Base-by-base conservation (phyloP, 2,797 vertebrate genomes). In the Tragopan temminckii region DNA sequence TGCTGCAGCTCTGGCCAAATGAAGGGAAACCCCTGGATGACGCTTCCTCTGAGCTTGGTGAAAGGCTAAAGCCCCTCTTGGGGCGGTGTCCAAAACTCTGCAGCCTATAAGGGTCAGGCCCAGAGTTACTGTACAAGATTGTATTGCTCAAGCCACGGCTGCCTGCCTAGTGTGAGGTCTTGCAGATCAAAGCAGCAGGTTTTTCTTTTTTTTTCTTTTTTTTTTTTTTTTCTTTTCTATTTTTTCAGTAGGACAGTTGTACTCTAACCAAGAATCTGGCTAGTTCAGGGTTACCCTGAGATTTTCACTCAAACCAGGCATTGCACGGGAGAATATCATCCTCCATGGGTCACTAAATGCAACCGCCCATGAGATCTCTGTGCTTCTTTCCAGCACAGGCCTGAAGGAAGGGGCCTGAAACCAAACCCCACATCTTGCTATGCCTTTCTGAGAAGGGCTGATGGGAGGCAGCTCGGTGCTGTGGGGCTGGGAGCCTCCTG, bases 401-500 rank as follows among this genome's bases (percentile, higher is more conserved):
- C 88, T 50, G 77, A 77, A 53, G 20, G 67, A 43, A 31, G 27
- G 55, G 74, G 81, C 50, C 80, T 95, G 16, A 96, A 97, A 97
- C 88, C 83, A 84, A 97, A 96, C 93, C 64, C 74, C 62, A 50
- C 35, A 53, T 90, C 86, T 96, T 48, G 1, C 71, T 29, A 43
- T 33, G 59, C 42, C 2, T 85, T 57, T 95, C 94, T 95, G 76
- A 80, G 5, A 9, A 80, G 89, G 96, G 76, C 90, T 94, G 92
- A 95, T 93, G 93, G 91, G 92, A 96, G 94, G 68, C 68, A 93
- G 33, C 61, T 52, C 5, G 0, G 81, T 76, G 96, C 95, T 97
- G 90, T 96, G 45, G 42, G 96, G 85, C 74, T 88, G 85, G 93
- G 96, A 97, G 97, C 95, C 97, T 96, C 59, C 29, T 90, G 96